Evolutionary conservation across 2,113 vertebrate genomes (phyloP).

Genomic region (Hiodon tergisus): DNA sequence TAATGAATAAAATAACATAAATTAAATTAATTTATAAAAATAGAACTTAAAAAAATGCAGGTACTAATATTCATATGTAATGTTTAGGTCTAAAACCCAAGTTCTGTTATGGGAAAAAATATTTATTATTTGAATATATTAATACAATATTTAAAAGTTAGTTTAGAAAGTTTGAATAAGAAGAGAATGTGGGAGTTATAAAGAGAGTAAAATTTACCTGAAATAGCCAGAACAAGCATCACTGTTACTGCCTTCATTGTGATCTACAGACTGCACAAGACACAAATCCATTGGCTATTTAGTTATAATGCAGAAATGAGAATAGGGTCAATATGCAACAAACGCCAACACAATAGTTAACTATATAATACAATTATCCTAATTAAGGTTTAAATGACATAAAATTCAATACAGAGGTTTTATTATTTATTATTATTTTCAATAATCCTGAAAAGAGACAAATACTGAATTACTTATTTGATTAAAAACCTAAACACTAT

Average conservation of each 20-base stretch:
- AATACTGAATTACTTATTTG: no score
- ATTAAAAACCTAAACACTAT: no score
- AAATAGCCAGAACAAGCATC: slow-evolving; percentile 7
- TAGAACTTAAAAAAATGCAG: neutral
- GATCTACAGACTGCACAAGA: neutral
- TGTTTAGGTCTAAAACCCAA: neutral
- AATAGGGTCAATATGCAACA: no score
- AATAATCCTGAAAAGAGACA: no score
- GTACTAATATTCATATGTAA: neutral
- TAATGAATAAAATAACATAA: no score
- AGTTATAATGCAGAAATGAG: no score
- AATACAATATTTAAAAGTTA: neutral
- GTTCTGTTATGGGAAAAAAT: neutral
- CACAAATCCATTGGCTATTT: neutral
- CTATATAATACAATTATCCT: no score
- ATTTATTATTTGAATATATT: neutral
- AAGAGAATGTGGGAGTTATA: neutral
- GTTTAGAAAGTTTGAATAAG: neutral
- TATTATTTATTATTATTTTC: no score
- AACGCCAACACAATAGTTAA: no score
- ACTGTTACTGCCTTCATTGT: slow-evolving; percentile 10
- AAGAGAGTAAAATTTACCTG: slow-evolving; percentile 2
- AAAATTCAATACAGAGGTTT: no score
- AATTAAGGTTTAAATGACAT: no score
- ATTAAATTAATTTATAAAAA: no score